Conservation (phyloP, 2,888 invertebrate genomes). For the Stenolophus ochropezus region DNA sequence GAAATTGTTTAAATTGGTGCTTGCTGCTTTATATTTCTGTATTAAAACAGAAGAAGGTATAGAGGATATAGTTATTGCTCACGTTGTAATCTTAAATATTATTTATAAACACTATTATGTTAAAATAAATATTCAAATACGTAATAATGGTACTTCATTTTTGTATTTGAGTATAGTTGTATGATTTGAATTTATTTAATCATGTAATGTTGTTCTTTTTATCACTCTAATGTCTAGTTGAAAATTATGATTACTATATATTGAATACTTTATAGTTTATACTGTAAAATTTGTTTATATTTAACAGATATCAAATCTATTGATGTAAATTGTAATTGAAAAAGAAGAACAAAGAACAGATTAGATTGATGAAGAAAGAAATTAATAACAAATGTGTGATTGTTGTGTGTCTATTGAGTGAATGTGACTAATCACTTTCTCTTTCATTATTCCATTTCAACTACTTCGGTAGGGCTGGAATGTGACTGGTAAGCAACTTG, state of each 20-base stretch:
- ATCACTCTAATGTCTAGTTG: no score
- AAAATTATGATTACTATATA: no score
- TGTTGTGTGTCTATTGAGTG: no score
- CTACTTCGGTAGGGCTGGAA: no score
- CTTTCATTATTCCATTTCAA: no score
- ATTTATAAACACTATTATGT: slow-evolving; percentile 55
- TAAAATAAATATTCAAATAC: slow-evolving; percentile 45
- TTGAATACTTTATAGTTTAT: no score
- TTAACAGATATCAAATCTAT: no score
- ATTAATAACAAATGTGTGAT: neutral
- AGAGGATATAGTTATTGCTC: slow-evolving; percentile 55
- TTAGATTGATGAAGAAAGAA: neutral
- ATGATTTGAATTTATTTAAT: neutral
- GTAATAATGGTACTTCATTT: neutral
- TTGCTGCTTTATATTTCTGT: slow-evolving; percentile 55
- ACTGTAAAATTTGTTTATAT: no score
- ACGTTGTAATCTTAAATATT: slow-evolving; percentile 48
- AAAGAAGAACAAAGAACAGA: no score
- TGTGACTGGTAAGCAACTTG: no score
- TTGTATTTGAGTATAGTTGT: neutral
- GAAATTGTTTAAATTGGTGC: slow-evolving; percentile 54
- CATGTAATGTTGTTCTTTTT: neutral
- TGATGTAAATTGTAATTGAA: no score
- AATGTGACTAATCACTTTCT: no score
- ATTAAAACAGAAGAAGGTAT: slow-evolving; percentile 45